Evolutionary conservation across 1,140 invertebrate species (phyloP), one percentile per base, ranked within the genome.

Genomic region (Drosophila sechellia): DNA sequence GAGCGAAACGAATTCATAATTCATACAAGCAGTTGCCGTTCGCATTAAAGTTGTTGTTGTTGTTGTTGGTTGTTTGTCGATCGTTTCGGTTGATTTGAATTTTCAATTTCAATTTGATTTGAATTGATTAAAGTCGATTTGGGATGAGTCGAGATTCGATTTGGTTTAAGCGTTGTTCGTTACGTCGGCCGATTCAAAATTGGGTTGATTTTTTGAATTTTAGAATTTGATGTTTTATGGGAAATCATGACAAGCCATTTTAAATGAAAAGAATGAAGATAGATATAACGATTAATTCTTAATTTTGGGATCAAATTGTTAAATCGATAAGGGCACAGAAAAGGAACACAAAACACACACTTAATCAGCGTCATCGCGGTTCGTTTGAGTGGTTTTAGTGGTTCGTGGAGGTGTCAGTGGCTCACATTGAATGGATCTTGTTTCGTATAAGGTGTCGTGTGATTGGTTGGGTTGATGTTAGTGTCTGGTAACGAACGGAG

Each of bases 1-100:
- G 60, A 74, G 63, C 79, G 75, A 77, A 77, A 77, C 74, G 79
- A 84, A 78, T 81, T 81, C 70, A 71, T 55, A 81, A 77, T 81
- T 85, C 83, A 64, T 76, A 76, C 60, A 89, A 89, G 71, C 83
- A 87, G 83, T 87, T 86, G 84, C 76, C 84, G 83, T 86, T 86
- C 75, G 81, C 81, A 85, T 85, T 85, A 56, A 65, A 74, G 48
- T 86, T 86, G 79, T 79, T 84, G 64, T 81, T 70, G 58, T 39
- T 39, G 37, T 72, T 81, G 60, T 76, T 76, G 71, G 66, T 68
- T 77, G 61, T 87, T 76, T 60, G 76, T 84, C 57, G 79, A 68
- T 66, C 61, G 50, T 66, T 79, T 69, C 54, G 45, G 37, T 63
- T 61, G 55, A 34, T 52, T 52, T 50, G 27, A 34, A 25, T 34